Conservation (phyloP, 2,888 invertebrate species). For the Argynnis bischoffii region DNA sequence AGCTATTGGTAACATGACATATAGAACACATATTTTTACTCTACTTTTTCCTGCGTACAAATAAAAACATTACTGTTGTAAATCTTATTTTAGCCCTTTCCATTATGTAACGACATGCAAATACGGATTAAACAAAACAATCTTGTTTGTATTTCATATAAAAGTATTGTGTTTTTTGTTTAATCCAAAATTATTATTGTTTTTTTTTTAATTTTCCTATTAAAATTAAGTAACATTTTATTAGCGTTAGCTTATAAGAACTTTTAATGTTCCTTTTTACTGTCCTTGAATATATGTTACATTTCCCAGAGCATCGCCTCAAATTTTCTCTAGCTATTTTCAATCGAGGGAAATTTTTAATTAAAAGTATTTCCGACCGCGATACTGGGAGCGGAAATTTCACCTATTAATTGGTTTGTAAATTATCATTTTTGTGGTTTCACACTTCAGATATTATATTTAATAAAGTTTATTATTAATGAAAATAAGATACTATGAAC, state of each 20-base stretch:
- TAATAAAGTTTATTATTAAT: slow-evolving; percentile 19
- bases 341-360: neutral
- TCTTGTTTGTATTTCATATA: slow-evolving; percentile 2
- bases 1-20: slow-evolving; percentile 33
- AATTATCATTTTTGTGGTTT: slow-evolving; percentile 31
- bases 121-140: slow-evolving; percentile 9
- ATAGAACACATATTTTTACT: slow-evolving; percentile 25
- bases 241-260: too few species aligned
- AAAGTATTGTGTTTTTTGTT: neutral
- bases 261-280: neutral
- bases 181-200: neutral
- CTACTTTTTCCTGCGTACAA: neutral
- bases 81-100: slow-evolving; percentile 5
- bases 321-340: neutral
- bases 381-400: slow-evolving; percentile 24
- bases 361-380: slow-evolving; percentile 16
- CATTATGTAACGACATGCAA: neutral
- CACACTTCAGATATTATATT: slow-evolving; percentile 15
- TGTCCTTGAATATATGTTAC: too few species aligned
- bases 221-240: neutral
- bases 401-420: slow-evolving; percentile 33
- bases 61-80: neutral
- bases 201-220: too few species aligned
- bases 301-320: neutral
- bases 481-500: neutral